Percentiles rank a stretch among this genome's conserved stretches.
Evolutionary conservation across 2,113 vertebrate species (phyloP).

Genomic region (Rhinichthys klamathensis): DNA sequence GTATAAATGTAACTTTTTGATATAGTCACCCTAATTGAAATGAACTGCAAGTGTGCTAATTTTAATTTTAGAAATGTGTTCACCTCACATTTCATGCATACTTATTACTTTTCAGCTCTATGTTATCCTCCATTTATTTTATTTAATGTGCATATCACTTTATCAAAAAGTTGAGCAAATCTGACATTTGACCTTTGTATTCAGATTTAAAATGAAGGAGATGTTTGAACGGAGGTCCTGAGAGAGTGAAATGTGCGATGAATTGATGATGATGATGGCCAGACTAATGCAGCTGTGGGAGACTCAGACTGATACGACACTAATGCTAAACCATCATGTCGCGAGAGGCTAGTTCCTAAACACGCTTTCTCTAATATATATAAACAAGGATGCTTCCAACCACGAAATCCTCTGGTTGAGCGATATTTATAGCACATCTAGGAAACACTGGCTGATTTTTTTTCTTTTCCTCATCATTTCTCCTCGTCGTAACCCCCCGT

Average conservation of each 20-base stretch:
- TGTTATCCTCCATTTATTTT: background rate
- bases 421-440: slow-evolving; percentile 59
- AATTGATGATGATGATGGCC: slow-evolving; percentile 73
- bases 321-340: slow-evolving; percentile 36
- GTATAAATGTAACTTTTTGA: background rate
- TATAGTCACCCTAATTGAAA: background rate
- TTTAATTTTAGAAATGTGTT: background rate
- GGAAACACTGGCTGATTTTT: slow-evolving; percentile 57
- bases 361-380: background rate
- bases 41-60: background rate
- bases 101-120: background rate
- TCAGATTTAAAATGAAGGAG: slow-evolving; percentile 7
- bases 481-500: slow-evolving; percentile 48
- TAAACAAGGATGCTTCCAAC: slow-evolving; percentile 24
- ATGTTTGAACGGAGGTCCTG: slow-evolving; percentile 56
- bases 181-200: slow-evolving; percentile 54
- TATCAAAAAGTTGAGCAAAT: slow-evolving; percentile 31
- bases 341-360: background rate
- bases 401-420: slow-evolving; percentile 36
- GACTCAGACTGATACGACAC: background rate
- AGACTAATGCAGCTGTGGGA: slow-evolving; percentile 34
- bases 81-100: background rate
- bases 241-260: slow-evolving; percentile 62
- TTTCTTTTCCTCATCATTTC: slow-evolving; percentile 37
- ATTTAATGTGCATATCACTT: background rate